These are phyloP conservation scores for Macrotrachela quadricornifera DNA, from an alignment of 1,140 invertebrate species.

Conservation along the genomic window DNA sequence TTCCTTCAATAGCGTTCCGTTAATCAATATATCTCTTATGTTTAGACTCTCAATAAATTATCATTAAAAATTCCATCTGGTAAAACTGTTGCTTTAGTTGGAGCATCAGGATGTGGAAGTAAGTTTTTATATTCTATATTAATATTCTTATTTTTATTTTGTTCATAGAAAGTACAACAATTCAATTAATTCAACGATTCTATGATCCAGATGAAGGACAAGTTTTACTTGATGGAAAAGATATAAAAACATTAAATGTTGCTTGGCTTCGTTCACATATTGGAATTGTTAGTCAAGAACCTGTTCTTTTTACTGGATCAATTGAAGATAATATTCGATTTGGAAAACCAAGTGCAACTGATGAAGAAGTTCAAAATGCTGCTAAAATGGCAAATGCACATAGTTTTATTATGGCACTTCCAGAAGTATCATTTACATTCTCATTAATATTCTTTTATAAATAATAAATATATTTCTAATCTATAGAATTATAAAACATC, in stretches of 20 bases:
- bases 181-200: constrained; percentile 60
- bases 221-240: constrained; percentile 11
- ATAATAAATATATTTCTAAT: too few species aligned
- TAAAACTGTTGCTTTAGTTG: constrained; percentile 59
- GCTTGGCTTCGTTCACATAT: constrained; percentile 26
- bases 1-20: too few species aligned
- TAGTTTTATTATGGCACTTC: too few species aligned
- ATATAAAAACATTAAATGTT: neutral
- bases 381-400: too few species aligned
- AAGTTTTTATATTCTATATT: too few species aligned
- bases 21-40: neutral
- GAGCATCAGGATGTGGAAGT: constrained; percentile 55
- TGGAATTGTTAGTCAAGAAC: constrained; percentile 28
- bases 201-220: constrained; percentile 48
- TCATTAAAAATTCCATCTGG: constrained; percentile 39
- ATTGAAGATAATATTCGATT: too few species aligned
- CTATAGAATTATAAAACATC: too few species aligned
- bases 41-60: constrained; percentile 33
- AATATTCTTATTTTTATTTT: neutral
- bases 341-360: too few species aligned
- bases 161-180: constrained; percentile 61
- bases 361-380: too few species aligned
- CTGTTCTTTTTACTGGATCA: neutral
- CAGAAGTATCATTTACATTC: too few species aligned
- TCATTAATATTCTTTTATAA: too few species aligned